phyloP scores from a whole-genome alignment of 2,797 vertebrate species.

The Peromyscus melanophrys region DNA sequence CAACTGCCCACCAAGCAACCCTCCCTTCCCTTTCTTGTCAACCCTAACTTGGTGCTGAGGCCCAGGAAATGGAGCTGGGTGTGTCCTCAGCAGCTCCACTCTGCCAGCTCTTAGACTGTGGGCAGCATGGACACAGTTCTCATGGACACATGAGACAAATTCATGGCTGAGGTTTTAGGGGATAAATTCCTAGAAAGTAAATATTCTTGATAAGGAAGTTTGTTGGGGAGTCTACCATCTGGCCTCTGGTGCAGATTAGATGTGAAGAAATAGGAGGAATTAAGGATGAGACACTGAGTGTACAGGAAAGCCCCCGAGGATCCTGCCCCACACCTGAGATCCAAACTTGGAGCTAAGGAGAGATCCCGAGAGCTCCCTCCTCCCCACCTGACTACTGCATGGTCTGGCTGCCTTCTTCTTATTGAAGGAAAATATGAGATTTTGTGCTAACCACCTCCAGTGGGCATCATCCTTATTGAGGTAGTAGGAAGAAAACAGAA shows the following conservation, averaged over 20 bases:
- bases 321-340: neutral
- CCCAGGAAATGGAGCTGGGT: neutral
- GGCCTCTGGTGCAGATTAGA: neutral
- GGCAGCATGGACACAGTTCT: neutral
- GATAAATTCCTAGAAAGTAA: neutral
- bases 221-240: rapidly evolving
- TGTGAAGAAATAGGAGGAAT: neutral
- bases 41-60: neutral
- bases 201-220: neutral
- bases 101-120: no score
- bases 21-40: no score
- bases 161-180: neutral
- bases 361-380: neutral
- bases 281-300: neutral
- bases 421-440: neutral
- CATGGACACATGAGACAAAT: neutral
- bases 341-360: neutral
- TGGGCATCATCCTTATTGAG: neutral
- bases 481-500: neutral
- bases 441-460: neutral
- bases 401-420: neutral
- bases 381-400: neutral
- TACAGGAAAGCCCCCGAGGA: rapidly evolving
- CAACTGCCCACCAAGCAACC: neutral
- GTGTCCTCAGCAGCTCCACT: rapidly evolving